Base-by-base conservation (phyloP, 2,797 vertebrate genomes). In the Muscicapa striata region DNA sequence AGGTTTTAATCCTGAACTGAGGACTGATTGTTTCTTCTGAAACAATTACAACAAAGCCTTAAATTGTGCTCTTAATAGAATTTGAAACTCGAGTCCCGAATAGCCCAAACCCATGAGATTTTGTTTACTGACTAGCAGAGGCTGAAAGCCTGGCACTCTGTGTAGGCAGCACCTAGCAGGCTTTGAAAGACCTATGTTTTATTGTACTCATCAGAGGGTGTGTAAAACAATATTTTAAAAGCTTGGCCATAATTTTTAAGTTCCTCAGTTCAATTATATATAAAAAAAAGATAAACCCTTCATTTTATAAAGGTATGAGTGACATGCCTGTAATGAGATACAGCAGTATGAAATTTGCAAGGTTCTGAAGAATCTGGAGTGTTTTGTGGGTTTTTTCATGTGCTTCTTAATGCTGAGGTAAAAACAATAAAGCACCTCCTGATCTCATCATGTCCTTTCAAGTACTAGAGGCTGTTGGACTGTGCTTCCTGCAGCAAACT, bases 31-130 rank as follows among this genome's bases (percentile, higher is more conserved):
- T 86, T 87, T 90, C 63, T 84, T 73, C 63, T 87, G 77, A 69
- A 94, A 66, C 51, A 93, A 81, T 74, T 72, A 58, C 80, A 89
- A 90, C 74, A 86, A 90, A 90, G 52, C 76, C 48, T 90, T 84
- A 87, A 87, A 84, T 34, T 62, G 36, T 86, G 55, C 46, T 58
- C 11, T 34, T 68, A 78, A 68, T 6, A 43, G 77, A 77, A 88
- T 72, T 54, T 54, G 76, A 79, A 86, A 75, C 58, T 78, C 0
- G 0, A 81, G 46, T 78, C 73, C 36, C 23, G 30, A 20, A 43
- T 62, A 93, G 49, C 23, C 38, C n/a, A 59, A 67, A 78, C 51
- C 34, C 19, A 3, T 15, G 57, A 64, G 68, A 48, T 30, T 70
- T 34, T 6, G 3, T 85, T 85, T 83, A 61, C 58, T 75, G 54